Conservation (phyloP, 2,797 vertebrate genomes). For the Acridotheres tristis region DNA sequence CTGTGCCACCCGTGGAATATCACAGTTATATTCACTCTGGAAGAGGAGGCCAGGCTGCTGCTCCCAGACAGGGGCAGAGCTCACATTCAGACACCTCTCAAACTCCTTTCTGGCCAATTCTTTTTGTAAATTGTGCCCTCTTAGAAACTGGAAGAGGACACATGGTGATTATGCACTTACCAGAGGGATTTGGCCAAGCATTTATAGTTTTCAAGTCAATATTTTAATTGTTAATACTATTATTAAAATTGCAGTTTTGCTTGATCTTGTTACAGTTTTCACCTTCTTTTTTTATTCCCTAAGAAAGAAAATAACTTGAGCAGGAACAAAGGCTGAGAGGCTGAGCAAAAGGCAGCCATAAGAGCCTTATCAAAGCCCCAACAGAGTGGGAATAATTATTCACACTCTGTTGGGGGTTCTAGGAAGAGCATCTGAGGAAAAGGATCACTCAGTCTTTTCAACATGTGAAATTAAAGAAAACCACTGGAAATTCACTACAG, state of each 20-base stretch:
- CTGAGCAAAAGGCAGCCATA: constrained; percentile 69
- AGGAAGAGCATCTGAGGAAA: constrained; percentile 60
- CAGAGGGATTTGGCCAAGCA: background rate
- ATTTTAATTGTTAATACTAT: background rate
- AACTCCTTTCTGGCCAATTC: background rate
- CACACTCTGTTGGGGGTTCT: constrained; percentile 64
- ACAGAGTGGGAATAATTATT: constrained; percentile 71
- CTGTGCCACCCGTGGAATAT: no score
- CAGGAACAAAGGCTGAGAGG: constrained; percentile 69
- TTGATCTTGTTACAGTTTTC: constrained; percentile 11
- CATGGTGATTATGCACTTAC: background rate
- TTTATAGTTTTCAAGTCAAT: background rate
- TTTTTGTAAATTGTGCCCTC: background rate
- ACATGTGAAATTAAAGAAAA: constrained; percentile 57
- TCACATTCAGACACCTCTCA: background rate
- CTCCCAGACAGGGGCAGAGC: background rate
- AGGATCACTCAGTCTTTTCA: constrained; percentile 57
- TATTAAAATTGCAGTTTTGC: background rate
- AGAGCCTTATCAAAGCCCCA: constrained; percentile 72
- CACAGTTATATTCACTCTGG: accelerated
- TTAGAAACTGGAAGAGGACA: background rate
- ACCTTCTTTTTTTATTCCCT: background rate
- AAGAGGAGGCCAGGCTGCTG: background rate
- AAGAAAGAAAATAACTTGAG: constrained; percentile 61
- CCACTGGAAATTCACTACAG: background rate